Percentiles rank a stretch among this genome's conserved stretches.
Conservation (phyloP, 92 coral and sea anemone species). For the Ricordea florida region DNA sequence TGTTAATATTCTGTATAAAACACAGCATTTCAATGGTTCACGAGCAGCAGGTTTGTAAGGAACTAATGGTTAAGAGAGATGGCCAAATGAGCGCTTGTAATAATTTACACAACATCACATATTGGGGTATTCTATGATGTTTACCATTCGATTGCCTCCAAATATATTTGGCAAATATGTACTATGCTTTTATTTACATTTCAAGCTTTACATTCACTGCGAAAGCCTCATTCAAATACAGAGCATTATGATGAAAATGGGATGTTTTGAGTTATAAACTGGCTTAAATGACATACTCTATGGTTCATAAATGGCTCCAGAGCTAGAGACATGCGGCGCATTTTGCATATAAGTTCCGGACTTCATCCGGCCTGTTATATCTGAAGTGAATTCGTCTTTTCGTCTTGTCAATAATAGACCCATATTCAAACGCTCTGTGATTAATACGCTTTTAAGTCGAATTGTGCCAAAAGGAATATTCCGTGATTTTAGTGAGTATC, state of each 20-base stretch:
- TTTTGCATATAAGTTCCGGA: slow-evolving; percentile 69
- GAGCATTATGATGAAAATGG: slow-evolving; percentile 72
- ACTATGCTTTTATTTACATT: slow-evolving; percentile 67
- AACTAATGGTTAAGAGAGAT: too few species aligned
- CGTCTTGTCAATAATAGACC: slow-evolving; percentile 3
- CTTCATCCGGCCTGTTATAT: slow-evolving; percentile 68
- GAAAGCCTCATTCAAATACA: slow-evolving; percentile 58
- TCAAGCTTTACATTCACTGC: slow-evolving; percentile 49
- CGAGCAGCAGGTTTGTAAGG: too few species aligned
- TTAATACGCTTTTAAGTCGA: slow-evolving; percentile 2
- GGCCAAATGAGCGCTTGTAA: too few species aligned
- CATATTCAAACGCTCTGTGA: background rate
- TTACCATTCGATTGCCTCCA: slow-evolving; percentile 70
- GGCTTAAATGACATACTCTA: slow-evolving; percentile 84
- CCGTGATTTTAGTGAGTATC: slow-evolving; percentile 27
- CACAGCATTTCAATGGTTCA: too few species aligned
- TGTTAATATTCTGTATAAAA: too few species aligned
- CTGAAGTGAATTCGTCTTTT: slow-evolving; percentile 33
- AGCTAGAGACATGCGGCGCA: slow-evolving; percentile 53
- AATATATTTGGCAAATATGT: slow-evolving; percentile 76
- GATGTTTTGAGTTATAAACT: slow-evolving; percentile 89
- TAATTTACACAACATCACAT: too few species aligned
- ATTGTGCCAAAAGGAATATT: slow-evolving; percentile 32
- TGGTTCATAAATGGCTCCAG: slow-evolving; percentile 72
- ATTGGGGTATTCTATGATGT: too few species aligned